Base-by-base conservation (phyloP, 2,888 invertebrate species). In the Yponomeuta evonymella region DNA sequence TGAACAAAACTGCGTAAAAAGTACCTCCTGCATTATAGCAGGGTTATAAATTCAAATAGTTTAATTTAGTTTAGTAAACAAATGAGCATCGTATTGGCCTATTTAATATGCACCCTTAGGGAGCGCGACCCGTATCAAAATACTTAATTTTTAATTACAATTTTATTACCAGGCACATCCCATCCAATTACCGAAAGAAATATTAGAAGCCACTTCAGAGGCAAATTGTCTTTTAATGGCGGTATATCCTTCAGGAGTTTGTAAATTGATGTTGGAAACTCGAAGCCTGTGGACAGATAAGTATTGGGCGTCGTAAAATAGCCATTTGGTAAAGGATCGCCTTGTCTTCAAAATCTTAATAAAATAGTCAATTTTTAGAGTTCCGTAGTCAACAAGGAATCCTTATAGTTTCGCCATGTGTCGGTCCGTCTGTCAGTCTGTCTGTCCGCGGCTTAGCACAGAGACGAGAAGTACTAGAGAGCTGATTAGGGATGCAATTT, bases 81-180 rank as follows among this genome's bases (percentile, higher is more conserved):
- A 89, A 89, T 85, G 70, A 77, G 81, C 76, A 75, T 75, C 73
- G 79, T 85, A 84, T 84, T 83, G 79, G 75, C 79, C 89, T 90
- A 85, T 82, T 92, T 91, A 88, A 76, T 91, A 92, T 92, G 89
- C 92, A 91, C 92, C 92, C 91, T 85, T 74, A 75, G 86, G 86
- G 85, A 84, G 82, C 81, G 78, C 81, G 80, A 81, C 82, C 85
- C 81, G 84, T 85, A 89, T 87, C 83, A 88, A 58, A 86, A 89
- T 89, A 86, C 89, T 90, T 89, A 89, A 90, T 89, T 90, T 91
- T 91, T 91, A 92, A 92, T 91, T 89, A 91, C 89, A 86, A 82
- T 91, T 91, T 91, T 91, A 91, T 89, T 89, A 92, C 88, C 79
- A 80, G 79, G 79, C 83, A 81, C 89, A 83, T 88, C 89, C 90